Base-by-base conservation (phyloP, 2,888 invertebrate genomes). In the Onthophagus sagittarius region DNA sequence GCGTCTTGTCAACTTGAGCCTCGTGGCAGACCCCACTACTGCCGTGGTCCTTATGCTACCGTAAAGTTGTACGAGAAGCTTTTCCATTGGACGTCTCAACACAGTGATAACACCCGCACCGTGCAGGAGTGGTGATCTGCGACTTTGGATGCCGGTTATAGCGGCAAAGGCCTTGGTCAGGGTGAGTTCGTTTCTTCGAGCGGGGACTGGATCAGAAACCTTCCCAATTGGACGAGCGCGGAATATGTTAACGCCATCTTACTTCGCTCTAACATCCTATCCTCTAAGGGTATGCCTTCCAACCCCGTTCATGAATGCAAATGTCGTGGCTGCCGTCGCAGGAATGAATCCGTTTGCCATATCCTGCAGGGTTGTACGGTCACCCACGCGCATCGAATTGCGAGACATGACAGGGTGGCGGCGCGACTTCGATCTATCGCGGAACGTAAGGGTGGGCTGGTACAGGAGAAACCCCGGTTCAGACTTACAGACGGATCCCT, bases 201-300 rank as follows among this genome's bases (percentile, higher is more conserved):
- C 63, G 64, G 70, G 5, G 2, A 5, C 33, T 77, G 73, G 75
- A 11, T 77, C 0, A 23, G 14, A 0, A 15, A 53, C 11, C 77
- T 77, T 15, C 79, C 80, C 0, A 67, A 69, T 0, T 81, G 79
- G 80, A 74, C 76, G 0, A 78, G 79, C 0, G 6, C 15, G 0
- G 78, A 80, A 39, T 80, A 74, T 63, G 72, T 78, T 0, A 75
- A 72, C 7, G 79, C 80, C 0, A 70, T 79, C 0, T 78, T 78
- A 65, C 74, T 80, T 0, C 31, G 78, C 5, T 77, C 76, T 0
- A 79, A 79, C 72, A 71, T 79, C 0, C 73, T 81, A 5, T 79
- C 80, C 5, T 77, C 79, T 0, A 76, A 72, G 53, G 79, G 79
- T 0, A 77, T 79, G 6, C 78, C 79, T 15, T 80, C 79, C 0